Evolutionary conservation across 2,888 invertebrate genomes (phyloP).

Genomic region (Dusona sp.): DNA sequence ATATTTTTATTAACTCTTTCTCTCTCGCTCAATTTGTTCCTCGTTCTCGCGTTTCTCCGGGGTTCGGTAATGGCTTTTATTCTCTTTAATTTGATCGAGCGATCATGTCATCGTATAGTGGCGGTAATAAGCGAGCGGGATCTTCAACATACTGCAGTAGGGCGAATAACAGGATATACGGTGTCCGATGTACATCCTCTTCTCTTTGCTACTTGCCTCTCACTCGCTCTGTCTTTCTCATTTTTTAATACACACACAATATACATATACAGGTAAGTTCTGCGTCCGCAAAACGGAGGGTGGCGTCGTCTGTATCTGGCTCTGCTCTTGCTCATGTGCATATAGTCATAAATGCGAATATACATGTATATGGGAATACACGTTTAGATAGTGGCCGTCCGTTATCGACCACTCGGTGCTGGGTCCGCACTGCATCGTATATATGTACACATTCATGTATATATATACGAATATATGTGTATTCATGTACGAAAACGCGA

Average conservation of each 20-base stretch:
- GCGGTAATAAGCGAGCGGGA: conserved; percentile 45
- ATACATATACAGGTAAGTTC: neutral
- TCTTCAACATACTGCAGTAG: conserved; percentile 75
- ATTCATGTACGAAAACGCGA: neutral
- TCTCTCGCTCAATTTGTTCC: neutral
- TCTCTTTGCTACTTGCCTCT: conserved; percentile 67
- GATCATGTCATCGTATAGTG: conserved; percentile 52
- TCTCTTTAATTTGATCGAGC: conserved; percentile 50
- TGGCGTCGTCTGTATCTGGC: conserved; percentile 46
- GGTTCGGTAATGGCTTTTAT: neutral
- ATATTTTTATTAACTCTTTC: neutral
- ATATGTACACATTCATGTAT: conserved; percentile 38
- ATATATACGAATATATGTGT: neutral
- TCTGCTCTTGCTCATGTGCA: conserved; percentile 40
- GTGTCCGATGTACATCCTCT: conserved; percentile 84
- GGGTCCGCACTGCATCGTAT: conserved; percentile 69
- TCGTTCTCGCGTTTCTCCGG: neutral
- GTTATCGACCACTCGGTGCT: conserved; percentile 82
- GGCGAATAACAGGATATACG: conserved; percentile 84
- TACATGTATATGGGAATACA: conserved; percentile 17
- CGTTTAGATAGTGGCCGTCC: conserved; percentile 63
- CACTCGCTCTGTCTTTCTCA: conserved; percentile 57
- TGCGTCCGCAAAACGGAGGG: conserved; percentile 40
- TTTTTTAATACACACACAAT: neutral
- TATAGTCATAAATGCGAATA: neutral